Base-by-base conservation (phyloP, 2,797 vertebrate species). In the Poecilia picta region DNA sequence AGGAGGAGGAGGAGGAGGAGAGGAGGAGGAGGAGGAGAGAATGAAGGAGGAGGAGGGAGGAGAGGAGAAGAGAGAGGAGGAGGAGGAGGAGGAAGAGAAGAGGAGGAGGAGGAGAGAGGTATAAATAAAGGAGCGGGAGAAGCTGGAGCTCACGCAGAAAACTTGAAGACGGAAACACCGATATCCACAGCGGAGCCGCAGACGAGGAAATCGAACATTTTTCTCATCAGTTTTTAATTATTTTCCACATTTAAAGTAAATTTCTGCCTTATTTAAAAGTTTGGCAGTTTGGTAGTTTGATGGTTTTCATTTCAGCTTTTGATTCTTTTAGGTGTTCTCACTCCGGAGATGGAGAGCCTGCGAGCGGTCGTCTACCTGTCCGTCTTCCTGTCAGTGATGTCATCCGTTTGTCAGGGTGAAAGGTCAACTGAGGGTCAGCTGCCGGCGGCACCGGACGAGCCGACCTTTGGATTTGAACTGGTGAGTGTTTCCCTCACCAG, bases 381-480 rank as follows among this genome's bases (percentile, higher is more conserved):
- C 53, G 74, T 94, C 81, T 92, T 92, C 80, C 86, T 96, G 87
- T 90, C 93, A 10, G 68, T 95, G 66, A 83, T 96, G 85, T 87
- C 90, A 36, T 85, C 89, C 20, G 71, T 91, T 12, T 94, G 93
- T 78, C 90, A 89, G 82, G 92, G 93, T 82, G 93, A 96, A 79
- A 91, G 91, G 89, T 91, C 93, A 13, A 49, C 85, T 5, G 93
- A 94, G 76, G 87, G 49, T 81, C 82, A 89, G 28, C 81, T 84
- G 85, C 87, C 77, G 2, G 31, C 84, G 0, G 81, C 43, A 0
- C 85, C 89, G 0, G 88, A 91, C 2, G 88, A 93, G 7, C 36
- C 73, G 1, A 1, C 85, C 49, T 73, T 90, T 2, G 90, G 90
- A 80, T 80, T 90, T 36, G 89, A 94, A n/a, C 83, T 94, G 89